Evolutionary conservation across 2,888 invertebrate species (phyloP).

Genomic region (Machimus rusticus): DNA sequence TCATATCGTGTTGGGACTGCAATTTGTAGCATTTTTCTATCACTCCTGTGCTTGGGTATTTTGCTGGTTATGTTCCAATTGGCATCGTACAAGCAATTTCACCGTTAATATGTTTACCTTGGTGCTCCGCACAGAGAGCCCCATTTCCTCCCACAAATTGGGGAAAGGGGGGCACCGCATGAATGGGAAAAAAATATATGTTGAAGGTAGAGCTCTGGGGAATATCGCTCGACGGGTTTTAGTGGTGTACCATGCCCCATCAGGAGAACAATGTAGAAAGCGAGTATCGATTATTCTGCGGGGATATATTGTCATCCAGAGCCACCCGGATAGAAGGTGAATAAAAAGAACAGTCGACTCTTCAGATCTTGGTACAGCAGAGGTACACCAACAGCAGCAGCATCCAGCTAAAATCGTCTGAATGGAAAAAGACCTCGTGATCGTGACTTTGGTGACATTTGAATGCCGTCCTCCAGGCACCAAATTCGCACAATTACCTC

Average conservation of each 20-base stretch:
- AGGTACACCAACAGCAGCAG: background rate
- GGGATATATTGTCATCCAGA: slow-evolving; percentile 22
- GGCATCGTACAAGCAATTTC: slow-evolving; percentile 23
- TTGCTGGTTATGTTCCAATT: slow-evolving; percentile 13
- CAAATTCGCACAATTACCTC: background rate
- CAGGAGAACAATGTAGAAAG: slow-evolving; percentile 32
- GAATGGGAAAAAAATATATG: background rate
- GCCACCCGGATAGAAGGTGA: background rate
- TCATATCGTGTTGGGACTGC: slow-evolving; percentile 20
- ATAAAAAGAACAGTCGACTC: background rate
- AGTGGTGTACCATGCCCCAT: background rate
- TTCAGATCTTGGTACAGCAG: background rate
- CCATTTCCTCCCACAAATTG: slow-evolving; percentile 18
- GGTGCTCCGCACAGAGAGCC: background rate
- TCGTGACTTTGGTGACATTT: slow-evolving; percentile 35
- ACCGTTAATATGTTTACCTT: background rate
- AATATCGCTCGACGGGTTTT: background rate
- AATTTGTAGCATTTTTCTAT: slow-evolving; percentile 33
- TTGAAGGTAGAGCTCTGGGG: background rate
- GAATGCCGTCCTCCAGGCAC: background rate
- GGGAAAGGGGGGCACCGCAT: background rate
- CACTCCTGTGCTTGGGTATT: background rate
- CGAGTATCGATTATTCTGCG: background rate
- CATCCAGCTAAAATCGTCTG: background rate
- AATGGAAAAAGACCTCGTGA: slow-evolving; percentile 17